Conservation (phyloP, 2,113 vertebrate genomes). For the mouse (Mus musculus) region GRCm39 chrX:11723501-11724000, state of each 20-base stretch:
- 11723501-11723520: constrained; percentile 8
- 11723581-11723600: neutral
- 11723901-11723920: neutral
- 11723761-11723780: neutral
- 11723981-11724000: neutral
- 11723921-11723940: neutral
- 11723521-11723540: neutral
- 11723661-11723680: too few relatives aligned
- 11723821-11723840: neutral
- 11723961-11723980: neutral
- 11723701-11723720: fast-evolving
- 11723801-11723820: neutral
- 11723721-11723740: neutral
- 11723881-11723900: neutral
- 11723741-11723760: neutral
- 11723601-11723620: neutral
- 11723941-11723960: neutral
- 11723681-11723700: neutral
- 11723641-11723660: too few relatives aligned
- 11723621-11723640: neutral
- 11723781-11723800: neutral
- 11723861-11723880: neutral
- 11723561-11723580: neutral
- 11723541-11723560: neutral
- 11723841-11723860: neutral